Conservation (phyloP, 2,888 invertebrate genomes). For the Rutpela maculata region DNA sequence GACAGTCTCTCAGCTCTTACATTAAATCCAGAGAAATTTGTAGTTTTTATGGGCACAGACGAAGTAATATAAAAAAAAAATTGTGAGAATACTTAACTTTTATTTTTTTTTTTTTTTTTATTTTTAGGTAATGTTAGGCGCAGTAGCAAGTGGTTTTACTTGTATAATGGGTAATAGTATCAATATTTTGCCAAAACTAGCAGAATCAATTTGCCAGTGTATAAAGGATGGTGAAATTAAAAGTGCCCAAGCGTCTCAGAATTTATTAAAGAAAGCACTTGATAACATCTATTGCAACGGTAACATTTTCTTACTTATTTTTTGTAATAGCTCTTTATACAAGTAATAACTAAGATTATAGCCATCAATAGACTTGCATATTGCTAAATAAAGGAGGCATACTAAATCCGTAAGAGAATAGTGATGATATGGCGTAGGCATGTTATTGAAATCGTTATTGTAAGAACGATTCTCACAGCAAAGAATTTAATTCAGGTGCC, state of each 20-base stretch:
- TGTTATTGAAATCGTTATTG: no score
- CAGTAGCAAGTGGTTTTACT: conserved; percentile 81
- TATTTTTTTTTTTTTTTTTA: no score
- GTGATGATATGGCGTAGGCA: no score
- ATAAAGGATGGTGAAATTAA: conserved; percentile 75
- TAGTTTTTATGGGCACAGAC: conserved; percentile 70
- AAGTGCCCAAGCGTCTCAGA: conserved; percentile 76
- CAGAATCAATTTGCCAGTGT: conserved; percentile 77
- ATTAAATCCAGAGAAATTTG: conserved; percentile 68
- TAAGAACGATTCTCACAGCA: no score
- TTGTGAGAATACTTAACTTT: conserved; percentile 78
- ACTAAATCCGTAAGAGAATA: no score
- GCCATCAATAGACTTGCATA: no score
- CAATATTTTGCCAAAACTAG: conserved; percentile 80
- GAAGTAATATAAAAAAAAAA: conserved; percentile 61
- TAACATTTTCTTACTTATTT: conserved; percentile 65
- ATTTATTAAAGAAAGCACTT: conserved; percentile 75
- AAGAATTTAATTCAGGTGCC: no score
- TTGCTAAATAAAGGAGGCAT: no score
- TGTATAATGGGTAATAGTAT: conserved; percentile 84
- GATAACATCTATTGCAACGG: conserved; percentile 77
- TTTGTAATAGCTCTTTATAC: neutral
- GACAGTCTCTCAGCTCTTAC: conserved; percentile 66
- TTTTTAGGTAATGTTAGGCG: conserved; percentile 81
- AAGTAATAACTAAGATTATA: no score